Percentiles rank a stretch among this genome's conserved stretches.
These are phyloP conservation scores for Neelides folsomi DNA, from an alignment of 2,888 invertebrate species.

Conservation along the genomic window DNA sequence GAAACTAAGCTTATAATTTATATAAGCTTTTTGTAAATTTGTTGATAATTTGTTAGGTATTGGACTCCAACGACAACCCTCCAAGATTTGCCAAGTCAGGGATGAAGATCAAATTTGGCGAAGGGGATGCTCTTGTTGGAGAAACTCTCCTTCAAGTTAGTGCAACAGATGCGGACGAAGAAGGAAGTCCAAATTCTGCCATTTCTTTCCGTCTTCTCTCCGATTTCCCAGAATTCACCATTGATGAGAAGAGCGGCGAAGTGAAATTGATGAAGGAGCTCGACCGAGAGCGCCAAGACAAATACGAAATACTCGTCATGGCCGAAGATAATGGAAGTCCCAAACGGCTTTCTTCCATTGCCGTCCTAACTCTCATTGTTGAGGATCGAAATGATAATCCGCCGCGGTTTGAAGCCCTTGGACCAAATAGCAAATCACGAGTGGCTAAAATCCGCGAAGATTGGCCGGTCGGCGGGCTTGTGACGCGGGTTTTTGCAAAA, in stretches of 20 bases:
- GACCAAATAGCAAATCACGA: constrained; percentile 32
- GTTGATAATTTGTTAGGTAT: constrained; percentile 39
- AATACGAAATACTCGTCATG: constrained; percentile 63
- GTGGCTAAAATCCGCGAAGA: constrained; percentile 76
- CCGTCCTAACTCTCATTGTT: constrained; percentile 63
- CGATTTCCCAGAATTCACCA: constrained; percentile 50
- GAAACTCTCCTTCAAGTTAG: constrained; percentile 70
- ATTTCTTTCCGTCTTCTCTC: constrained; percentile 39
- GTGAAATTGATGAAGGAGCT: constrained; percentile 60
- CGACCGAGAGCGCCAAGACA: constrained; percentile 70
- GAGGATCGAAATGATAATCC: constrained; percentile 85
- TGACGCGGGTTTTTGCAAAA: constrained; percentile 66
- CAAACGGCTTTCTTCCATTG: constrained; percentile 57
- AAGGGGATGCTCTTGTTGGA: constrained; percentile 64
- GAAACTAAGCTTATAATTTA: background rate
- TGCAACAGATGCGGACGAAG: constrained; percentile 71
- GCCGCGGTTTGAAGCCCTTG: constrained; percentile 62
- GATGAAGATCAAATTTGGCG: constrained; percentile 70
- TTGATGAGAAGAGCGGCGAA: constrained; percentile 63
- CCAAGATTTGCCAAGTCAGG: constrained; percentile 71
- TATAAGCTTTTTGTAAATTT: background rate
- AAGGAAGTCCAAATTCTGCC: constrained; percentile 36
- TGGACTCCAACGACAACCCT: constrained; percentile 82
- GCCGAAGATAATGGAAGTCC: constrained; percentile 63
- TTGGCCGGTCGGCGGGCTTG: constrained; percentile 63